A percentile compares a stretch with the other conserved stretches of the same genome.
Conservation (phyloP, 2,113 vertebrate genomes). For the Ophthalmotilapia sp. region DNA sequence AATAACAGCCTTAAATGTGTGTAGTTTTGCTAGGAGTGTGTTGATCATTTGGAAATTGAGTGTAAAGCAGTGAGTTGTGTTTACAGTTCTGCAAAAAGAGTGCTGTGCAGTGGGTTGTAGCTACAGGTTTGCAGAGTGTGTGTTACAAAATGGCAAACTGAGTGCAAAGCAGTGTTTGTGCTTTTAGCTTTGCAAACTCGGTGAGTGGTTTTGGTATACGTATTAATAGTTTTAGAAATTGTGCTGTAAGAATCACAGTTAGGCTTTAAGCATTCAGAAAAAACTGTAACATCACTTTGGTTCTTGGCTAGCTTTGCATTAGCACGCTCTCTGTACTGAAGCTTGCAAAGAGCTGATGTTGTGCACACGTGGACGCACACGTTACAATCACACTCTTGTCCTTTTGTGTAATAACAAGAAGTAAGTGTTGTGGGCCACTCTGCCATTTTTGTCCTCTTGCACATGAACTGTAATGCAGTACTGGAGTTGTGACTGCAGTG, state of each 20-base stretch:
- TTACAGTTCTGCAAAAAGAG: too few species aligned
- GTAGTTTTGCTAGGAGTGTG: accelerated
- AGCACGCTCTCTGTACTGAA: not conserved
- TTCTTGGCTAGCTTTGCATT: not conserved
- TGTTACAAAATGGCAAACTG: too few species aligned
- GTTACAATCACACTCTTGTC: not conserved
- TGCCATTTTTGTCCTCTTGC: not conserved
- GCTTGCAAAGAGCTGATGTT: not conserved
- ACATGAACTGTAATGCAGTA: not conserved
- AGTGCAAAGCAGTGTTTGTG: too few species aligned
- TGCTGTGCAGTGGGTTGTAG: too few species aligned
- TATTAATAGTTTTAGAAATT: not conserved
- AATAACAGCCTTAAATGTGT: accelerated
- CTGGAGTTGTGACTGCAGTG: not conserved
- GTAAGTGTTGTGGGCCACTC: not conserved
- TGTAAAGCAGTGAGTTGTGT: too few species aligned
- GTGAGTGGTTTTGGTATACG: accelerated
- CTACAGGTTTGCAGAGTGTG: too few species aligned
- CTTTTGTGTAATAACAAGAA: not conserved
- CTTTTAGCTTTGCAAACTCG: too few species aligned
- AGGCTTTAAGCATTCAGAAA: not conserved
- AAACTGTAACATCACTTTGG: not conserved
- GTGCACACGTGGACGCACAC: not conserved
- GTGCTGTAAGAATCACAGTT: not conserved
- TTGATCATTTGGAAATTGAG: too few species aligned